Evolutionary conservation across 1,140 invertebrate genomes (phyloP), one percentile per base, ranked within the genome.

Genomic region (Scaptodrosophila lebanonensis): DNA sequence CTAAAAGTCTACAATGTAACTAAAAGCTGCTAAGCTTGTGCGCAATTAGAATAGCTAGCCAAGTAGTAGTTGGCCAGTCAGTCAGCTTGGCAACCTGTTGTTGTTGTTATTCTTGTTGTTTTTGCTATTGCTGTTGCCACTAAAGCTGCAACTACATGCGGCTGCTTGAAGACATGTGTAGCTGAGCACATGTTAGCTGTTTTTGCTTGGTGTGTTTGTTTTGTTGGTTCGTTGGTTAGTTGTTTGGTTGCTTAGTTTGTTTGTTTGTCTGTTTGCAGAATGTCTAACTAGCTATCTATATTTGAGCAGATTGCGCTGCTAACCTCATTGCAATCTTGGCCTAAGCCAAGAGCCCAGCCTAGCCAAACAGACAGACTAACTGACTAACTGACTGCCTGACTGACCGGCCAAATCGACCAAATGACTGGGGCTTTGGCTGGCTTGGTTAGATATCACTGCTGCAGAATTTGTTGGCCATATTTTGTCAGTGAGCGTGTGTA

Each of bases 221-320:
- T 76, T 76, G 64, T 36, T 42, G 44, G 60, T 47, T 58, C 62
- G 51, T 42, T 48, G 53, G 52, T 40, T 56, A 64, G 49, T 49
- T 62, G n/a, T 25, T 25, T 25, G 47, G 44, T 27, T 39, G 47
- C 18, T 45, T 47, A 38, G 33, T 42, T 47, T 47, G 44, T 30
- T 40, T 16, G 61, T 51, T 59, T 32, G 50, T 52, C 47, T 60
- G 51, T 45, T 71, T 53, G 67, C 68, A 56, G 49, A 54, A 48
- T 65, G 59, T 68, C 75, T 79, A 79, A 75, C 75, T 77, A 79
- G 75, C 75, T 75, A 82, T 79, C 75, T 79, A 79, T 79, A 79
- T 82, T 79, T 79, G 75, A 82, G 69, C 75, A 79, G 75, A 79
- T 82, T 82, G 75, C 75, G 75, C 75, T 53, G 75, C 75, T 82